Percentiles rank a stretch among this genome's conserved stretches.
Conservation (phyloP, 2,113 vertebrate species). For the Anarrhichthys ocellatus region DNA sequence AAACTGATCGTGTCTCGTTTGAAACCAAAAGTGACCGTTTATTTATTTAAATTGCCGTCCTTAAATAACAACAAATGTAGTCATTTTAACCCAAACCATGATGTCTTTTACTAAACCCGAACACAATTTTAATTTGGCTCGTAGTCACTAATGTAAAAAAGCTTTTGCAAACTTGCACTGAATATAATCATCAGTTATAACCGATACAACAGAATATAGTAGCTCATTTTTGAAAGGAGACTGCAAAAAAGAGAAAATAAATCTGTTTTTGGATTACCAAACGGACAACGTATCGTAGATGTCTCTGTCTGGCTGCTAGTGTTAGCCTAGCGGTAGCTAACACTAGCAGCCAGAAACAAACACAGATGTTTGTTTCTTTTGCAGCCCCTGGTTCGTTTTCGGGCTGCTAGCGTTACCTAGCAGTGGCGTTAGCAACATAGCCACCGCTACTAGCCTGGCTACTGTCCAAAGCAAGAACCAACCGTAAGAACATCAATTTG, state of each 20-base stretch:
- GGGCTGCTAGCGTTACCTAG: background rate
- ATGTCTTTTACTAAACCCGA: background rate
- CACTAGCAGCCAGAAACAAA: background rate
- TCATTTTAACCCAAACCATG: background rate
- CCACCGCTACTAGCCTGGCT: background rate
- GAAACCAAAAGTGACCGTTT: background rate
- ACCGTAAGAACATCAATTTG: background rate
- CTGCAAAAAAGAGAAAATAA: background rate
- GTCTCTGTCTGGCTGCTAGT: background rate
- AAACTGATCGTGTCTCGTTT: background rate
- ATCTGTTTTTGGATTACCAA: background rate
- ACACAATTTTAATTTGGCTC: conserved; percentile 2
- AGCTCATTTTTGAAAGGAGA: background rate
- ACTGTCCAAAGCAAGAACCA: background rate
- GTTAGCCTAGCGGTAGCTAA: background rate
- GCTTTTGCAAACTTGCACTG: background rate
- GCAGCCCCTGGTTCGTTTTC: background rate
- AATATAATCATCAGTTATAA: background rate
- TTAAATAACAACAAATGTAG: background rate
- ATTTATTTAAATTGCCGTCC: background rate
- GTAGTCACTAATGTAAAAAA: background rate
- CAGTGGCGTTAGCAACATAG: background rate
- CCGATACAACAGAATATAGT: background rate
- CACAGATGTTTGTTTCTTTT: background rate
- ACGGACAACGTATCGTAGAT: background rate